Evolutionary conservation across 2,113 vertebrate species (phyloP), one percentile per base, ranked within the genome.

Genomic region (Brachyhypopomus gauderio): DNA sequence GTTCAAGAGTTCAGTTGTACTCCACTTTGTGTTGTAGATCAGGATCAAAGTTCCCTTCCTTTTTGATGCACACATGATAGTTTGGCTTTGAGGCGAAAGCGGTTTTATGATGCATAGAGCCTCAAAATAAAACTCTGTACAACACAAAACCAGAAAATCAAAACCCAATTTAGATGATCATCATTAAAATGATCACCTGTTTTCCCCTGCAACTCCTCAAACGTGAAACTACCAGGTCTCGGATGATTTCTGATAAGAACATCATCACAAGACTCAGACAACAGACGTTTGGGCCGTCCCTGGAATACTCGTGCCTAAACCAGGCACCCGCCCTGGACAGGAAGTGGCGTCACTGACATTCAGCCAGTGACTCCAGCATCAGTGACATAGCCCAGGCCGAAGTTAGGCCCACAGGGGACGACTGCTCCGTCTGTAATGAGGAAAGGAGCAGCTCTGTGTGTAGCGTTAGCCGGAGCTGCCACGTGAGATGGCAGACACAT

Each of bases 401-500:
- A 20, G 38, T 59, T n/a, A 70, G 56, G 64, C 69, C 45, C 45
- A 14, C 45, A 52, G 12, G 20, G 45, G 34, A 59, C 34, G 58
- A 14, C 66, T 60, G 77, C 23, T 60, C 58, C 59, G 55, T 45
- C 30, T 60, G 59, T 5, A 67, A 4, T 6, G 38, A 9, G 23
- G 48, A 67, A 78, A 8, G 23, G 3, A 66, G 67, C 63, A 55
- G 63, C 27, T 19, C 16, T 23, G 63, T 22, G 63, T 11, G 3
- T 64, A 48, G 74, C 19, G 55, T 78, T 69, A 17, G 25, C 45
- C 69, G 45, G 76, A 78, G 56, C 12, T 36, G 23, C 52, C 67
- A 19, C 12, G 56, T 38, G 48, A 58, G 71, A 60, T 55, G 16
- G 41, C 66, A 60, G 34, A 67, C 41, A 36, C 25, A 69, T 27